Conservation (phyloP, 2,797 vertebrate species). For the Mus spretus region DNA sequence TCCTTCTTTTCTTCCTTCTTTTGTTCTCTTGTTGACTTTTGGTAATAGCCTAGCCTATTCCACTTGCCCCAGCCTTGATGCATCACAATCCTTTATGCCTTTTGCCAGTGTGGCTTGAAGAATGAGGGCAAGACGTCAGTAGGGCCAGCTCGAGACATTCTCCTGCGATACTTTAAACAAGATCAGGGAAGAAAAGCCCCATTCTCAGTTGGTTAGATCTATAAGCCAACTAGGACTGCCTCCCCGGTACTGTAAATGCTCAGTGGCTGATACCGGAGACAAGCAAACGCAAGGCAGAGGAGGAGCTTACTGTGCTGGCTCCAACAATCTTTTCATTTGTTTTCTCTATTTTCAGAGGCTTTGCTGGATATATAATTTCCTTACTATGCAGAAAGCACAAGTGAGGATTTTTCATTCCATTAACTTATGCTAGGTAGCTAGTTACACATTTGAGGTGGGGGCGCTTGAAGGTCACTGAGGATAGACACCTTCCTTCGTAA, state of each 20-base stretch:
- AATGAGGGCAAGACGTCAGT: background rate
- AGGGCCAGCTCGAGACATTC: background rate
- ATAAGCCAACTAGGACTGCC: background rate
- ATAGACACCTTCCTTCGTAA: background rate
- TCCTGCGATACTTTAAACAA: constrained; percentile 2
- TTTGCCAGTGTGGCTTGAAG: background rate
- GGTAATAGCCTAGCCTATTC: background rate
- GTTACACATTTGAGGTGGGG: no score
- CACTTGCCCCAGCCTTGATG: background rate
- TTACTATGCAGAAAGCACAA: background rate
- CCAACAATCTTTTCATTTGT: background rate
- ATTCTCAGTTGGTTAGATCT: background rate
- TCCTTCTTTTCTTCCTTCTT: background rate
- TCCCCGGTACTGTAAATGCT: background rate
- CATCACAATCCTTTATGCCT: constrained; percentile 4
- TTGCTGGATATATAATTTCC: background rate
- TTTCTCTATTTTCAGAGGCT: constrained; percentile 13
- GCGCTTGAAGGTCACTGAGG: background rate
- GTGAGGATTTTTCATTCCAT: background rate
- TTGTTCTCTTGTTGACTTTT: background rate
- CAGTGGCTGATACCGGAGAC: background rate
- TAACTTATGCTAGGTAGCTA: background rate
- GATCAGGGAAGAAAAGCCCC: constrained; percentile 6
- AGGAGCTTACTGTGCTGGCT: background rate
- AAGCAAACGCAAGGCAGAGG: background rate